Percentiles rank a stretch among this genome's conserved stretches.
Conservation (phyloP, 2,113 vertebrate species). For the Percina caprodes region DNA sequence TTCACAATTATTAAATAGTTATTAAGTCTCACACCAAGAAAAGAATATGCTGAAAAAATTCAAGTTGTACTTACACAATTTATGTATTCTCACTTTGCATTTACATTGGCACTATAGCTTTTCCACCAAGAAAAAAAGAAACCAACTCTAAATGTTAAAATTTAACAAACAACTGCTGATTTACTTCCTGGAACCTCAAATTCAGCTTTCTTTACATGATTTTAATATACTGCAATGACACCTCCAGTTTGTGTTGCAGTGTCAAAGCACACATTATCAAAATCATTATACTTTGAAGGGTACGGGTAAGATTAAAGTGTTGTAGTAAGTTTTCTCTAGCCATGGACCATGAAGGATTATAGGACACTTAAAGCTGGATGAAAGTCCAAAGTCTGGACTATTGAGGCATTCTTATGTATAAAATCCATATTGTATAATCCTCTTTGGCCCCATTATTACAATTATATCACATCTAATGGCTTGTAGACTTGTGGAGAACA, state of each 20-base stretch:
- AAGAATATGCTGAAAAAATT: not conserved
- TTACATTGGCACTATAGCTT: not conserved
- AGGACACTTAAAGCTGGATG: not conserved
- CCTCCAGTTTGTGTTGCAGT: not conserved
- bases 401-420: not conserved
- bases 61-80: not conserved
- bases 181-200: not conserved
- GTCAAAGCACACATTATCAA: not conserved
- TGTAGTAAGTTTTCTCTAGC: not conserved
- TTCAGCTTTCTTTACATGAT: not conserved
- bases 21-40: not conserved
- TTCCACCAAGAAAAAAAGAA: not conserved
- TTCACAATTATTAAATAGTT: not conserved
- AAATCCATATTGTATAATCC: not conserved
- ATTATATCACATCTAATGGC: slow-evolving; percentile 6
- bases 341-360: not conserved
- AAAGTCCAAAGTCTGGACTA: not conserved
- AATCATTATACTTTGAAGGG: not conserved
- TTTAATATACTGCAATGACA: not conserved
- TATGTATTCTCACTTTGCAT: not conserved
- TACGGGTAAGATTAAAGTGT: not conserved
- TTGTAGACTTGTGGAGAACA: not conserved
- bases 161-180: not conserved
- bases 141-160: not conserved
- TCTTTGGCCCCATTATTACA: not conserved